A percentile compares a stretch with the other conserved stretches of the same genome.
Evolutionary conservation across 2,888 invertebrate species (phyloP).

Genomic region (Parthenolecanium corni): DNA sequence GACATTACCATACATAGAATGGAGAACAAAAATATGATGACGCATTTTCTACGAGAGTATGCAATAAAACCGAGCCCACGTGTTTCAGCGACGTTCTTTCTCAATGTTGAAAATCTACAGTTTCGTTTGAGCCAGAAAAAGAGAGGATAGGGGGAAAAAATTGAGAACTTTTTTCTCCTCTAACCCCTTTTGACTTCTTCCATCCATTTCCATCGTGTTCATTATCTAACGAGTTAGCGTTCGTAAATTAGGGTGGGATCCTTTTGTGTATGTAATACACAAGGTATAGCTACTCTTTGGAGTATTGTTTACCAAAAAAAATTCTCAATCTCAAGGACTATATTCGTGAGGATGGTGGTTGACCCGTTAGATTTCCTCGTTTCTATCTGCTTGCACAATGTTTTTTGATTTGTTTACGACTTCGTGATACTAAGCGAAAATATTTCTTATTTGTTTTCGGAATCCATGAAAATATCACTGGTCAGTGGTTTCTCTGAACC

Average conservation of each 20-base stretch:
- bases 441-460: too few species aligned
- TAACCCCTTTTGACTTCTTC: neutral
- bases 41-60: constrained; percentile 17
- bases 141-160: neutral
- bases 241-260: constrained; percentile 18
- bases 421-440: too few species aligned
- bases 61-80: constrained; percentile 26
- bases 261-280: neutral
- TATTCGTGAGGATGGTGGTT: neutral
- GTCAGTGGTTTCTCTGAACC: too few species aligned
- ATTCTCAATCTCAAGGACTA: constrained; percentile 10
- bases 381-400: neutral
- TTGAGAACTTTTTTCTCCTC: neutral
- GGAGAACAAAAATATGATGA: constrained; percentile 27
- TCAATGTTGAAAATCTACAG: constrained; percentile 23
- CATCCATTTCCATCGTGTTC: neutral
- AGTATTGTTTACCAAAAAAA: neutral
- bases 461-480: too few species aligned
- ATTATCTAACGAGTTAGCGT: constrained; percentile 7
- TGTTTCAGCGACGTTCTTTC: constrained; percentile 15
- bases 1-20: constrained; percentile 29
- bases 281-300: too few species aligned
- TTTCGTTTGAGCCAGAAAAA: constrained; percentile 3
- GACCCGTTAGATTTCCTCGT: neutral
- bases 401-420: neutral